phyloP scores from a whole-genome alignment of 2,113 vertebrate species.

The Chauna torquata region DNA sequence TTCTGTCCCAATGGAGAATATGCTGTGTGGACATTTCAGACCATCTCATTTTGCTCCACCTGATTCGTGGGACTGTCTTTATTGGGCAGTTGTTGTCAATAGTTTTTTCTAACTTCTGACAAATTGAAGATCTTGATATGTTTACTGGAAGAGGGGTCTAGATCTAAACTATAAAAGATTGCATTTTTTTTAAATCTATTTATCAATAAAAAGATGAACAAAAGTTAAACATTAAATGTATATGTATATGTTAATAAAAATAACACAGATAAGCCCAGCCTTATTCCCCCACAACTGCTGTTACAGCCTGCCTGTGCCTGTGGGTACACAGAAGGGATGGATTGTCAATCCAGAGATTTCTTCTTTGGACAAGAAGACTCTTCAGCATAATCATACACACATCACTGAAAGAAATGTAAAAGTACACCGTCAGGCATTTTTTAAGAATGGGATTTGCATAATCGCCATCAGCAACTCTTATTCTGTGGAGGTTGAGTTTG shows the following conservation, averaged over 20 bases:
- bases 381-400: neutral
- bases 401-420: neutral
- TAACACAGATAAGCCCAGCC: neutral
- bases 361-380: neutral
- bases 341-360: neutral
- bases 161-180: neutral
- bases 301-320: neutral
- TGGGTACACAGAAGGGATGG: neutral
- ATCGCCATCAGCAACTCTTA: neutral
- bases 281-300: neutral
- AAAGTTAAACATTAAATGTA: neutral
- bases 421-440: neutral
- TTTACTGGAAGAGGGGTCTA: neutral
- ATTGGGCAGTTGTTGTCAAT: neutral
- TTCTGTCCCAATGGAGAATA: neutral
- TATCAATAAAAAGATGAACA: neutral
- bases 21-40: fast-evolving
- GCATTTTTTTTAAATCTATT: neutral
- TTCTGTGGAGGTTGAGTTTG: neutral
- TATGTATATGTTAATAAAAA: neutral
- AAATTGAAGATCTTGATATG: neutral
- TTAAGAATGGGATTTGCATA: neutral
- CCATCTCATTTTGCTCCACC: neutral
- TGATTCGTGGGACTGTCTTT: neutral
- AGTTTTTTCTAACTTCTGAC: neutral